phyloP scores from a whole-genome alignment of 1,140 invertebrate genomes.

The Drosophila mayri region DNA sequence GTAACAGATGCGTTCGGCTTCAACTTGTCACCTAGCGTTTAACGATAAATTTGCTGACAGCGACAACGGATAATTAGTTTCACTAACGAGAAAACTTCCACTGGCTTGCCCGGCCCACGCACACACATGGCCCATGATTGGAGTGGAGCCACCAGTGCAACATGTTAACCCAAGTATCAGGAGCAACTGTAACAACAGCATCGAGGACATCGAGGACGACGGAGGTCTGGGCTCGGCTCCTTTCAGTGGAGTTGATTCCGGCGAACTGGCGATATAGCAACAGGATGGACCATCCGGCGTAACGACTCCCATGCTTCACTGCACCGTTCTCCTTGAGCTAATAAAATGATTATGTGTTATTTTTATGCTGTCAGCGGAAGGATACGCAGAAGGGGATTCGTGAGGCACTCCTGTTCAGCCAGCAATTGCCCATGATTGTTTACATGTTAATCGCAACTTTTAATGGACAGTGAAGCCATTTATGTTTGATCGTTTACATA shows the following conservation, averaged over 20 bases:
- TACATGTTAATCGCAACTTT: constrained; percentile 79
- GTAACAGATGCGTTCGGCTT: constrained; percentile 53
- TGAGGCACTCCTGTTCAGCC: constrained; percentile 3
- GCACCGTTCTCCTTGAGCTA: constrained; percentile 67
- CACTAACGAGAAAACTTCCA: constrained; percentile 82
- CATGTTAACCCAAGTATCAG: constrained; percentile 76
- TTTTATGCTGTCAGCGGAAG: constrained; percentile 64
- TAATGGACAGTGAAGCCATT: constrained; percentile 65
- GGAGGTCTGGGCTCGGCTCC: constrained; percentile 23
- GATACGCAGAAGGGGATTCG: constrained; percentile 24
- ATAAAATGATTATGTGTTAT: constrained; percentile 83
- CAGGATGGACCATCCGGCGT: constrained; percentile 71
- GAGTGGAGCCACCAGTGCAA: constrained; percentile 57
- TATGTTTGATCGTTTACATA: constrained; percentile 48
- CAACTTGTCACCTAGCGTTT: constrained; percentile 77
- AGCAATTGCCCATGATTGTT: constrained; percentile 74
- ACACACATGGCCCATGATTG: constrained; percentile 60
- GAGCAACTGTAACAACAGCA: constrained; percentile 32
- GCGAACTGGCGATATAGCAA: constrained; percentile 44
- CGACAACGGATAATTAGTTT: constrained; percentile 83
- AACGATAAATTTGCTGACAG: constrained; percentile 82
- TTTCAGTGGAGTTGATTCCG: constrained; percentile 20
- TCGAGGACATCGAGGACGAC: constrained; percentile 39
- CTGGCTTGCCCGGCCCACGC: constrained; percentile 42
- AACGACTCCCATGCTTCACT: constrained; percentile 64